phyloP scores from a whole-genome alignment of 1,140 invertebrate genomes.

The Trichonephila clavata region DNA sequence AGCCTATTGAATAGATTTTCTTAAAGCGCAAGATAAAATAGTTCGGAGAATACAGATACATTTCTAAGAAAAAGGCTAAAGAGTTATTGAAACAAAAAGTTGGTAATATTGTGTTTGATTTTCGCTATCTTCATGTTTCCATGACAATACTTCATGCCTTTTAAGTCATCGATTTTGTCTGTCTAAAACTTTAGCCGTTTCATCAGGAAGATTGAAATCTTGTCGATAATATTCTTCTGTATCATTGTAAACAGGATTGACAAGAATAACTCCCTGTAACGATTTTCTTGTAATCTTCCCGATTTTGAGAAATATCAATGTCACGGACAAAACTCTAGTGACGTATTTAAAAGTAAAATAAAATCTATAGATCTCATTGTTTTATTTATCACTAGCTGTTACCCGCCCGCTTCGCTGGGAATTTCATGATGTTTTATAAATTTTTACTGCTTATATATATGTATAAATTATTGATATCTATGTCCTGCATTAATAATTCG shows the following conservation, averaged over 20 bases:
- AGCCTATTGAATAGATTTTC: too few species aligned
- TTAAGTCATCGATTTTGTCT: slow-evolving; percentile 17
- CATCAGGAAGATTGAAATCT: not conserved
- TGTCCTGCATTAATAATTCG: too few species aligned
- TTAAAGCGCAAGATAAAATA: too few species aligned
- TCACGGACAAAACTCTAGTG: too few species aligned
- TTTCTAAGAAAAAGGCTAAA: not conserved
- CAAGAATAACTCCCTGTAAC: not conserved
- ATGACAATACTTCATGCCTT: not conserved
- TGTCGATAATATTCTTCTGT: not conserved
- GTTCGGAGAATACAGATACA: too few species aligned
- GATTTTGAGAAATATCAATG: not conserved
- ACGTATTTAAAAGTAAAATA: too few species aligned
- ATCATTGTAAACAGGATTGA: not conserved
- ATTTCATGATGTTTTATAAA: too few species aligned
- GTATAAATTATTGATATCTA: too few species aligned
- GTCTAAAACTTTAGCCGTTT: not conserved
- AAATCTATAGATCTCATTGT: too few species aligned
- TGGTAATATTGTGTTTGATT: not conserved
- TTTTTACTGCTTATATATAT: too few species aligned
- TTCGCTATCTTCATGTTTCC: slow-evolving; percentile 8
- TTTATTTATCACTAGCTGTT: too few species aligned
- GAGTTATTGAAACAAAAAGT: not conserved
- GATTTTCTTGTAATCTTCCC: not conserved
- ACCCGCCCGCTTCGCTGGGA: too few species aligned